Conservation (phyloP, 2,113 vertebrate genomes). For the Pelecanoides urinatrix region DNA sequence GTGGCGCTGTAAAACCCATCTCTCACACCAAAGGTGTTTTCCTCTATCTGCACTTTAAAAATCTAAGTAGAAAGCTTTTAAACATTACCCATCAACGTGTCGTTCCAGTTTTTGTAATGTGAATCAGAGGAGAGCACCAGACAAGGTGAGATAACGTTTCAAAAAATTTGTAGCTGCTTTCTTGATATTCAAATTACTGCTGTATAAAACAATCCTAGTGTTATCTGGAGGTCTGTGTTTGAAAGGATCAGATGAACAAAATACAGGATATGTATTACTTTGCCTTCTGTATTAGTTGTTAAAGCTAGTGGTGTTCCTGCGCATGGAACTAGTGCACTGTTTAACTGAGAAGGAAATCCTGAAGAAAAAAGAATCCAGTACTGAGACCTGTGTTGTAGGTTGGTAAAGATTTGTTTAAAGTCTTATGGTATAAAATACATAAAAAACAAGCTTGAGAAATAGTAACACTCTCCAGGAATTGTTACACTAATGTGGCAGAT, state of each 20-base stretch:
- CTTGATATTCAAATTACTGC: not conserved
- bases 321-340: fast-evolving
- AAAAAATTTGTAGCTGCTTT: too few relatives aligned
- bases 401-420: not conserved
- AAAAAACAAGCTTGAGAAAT: not conserved
- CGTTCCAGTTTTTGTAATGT: fast-evolving
- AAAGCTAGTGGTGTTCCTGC: not conserved
- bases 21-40: not conserved
- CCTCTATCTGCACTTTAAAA: not conserved
- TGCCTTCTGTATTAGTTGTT: too few relatives aligned
- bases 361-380: not conserved
- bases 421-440: not conserved
- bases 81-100: fast-evolving
- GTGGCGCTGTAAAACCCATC: not conserved
- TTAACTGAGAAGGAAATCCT: not conserved
- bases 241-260: not conserved
- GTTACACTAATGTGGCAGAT: fast-evolving
- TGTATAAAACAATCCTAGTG: not conserved
- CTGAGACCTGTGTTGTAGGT: fast-evolving
- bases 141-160: fast-evolving
- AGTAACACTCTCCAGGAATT: fast-evolving
- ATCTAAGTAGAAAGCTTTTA: not conserved
- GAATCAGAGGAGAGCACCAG: not conserved
- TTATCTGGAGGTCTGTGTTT: fast-evolving
- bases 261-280: fast-evolving